Evolutionary conservation across 2,797 vertebrate genomes (phyloP), one percentile per base, ranked within the genome.

Genomic region (Momotus momota): DNA sequence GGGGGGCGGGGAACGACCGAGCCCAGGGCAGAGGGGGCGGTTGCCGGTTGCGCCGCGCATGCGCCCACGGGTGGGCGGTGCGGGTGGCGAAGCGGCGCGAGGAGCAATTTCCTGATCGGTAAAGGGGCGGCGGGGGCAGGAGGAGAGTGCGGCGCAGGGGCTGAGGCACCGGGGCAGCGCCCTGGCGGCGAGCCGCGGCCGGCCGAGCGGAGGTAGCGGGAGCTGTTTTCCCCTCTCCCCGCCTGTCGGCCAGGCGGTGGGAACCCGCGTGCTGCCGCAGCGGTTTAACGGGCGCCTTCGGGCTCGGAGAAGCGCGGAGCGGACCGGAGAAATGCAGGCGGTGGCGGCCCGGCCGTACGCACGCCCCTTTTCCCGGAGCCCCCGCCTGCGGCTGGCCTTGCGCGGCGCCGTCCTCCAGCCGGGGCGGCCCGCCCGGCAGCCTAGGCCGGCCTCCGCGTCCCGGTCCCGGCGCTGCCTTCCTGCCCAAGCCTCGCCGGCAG

Each of bases 111-210:
- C 40, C 16, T n/a, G 27, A 35, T 5, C 58, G 45, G 66, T 86
- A 40, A 41, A 51, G 70, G 51, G 40, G 64, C 27, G 2, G 35
- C 8, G 35, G 21, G n/a, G 35, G 61, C 9, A 6, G 75, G 81
- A n/a, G 38, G 31, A 11, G 45, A 12, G 38, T 4, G 38, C 17
- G 51, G 29, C 5, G n/a, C 20, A n/a, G 40, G 20, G 45, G 40
- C 2, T 4, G 40, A 25, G 61, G 61, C 19, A 14, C 15, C 15
- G 26, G 13, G 14, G 25, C 8, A 6, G 35, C 7, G 15, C 7
- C 16, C 6, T 1, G 4, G 51, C 5, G 3, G 43, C 7, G 10
- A 13, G 25, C 51, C 8, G 27, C 10, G 8, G 6, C 14, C 33
- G 4, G 29, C 38, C 10, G 12, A 25, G n/a, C 5, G 12, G 17